Base-by-base conservation (phyloP, 2,797 vertebrate species). In the Paramormyrops hopkinsi region DNA sequence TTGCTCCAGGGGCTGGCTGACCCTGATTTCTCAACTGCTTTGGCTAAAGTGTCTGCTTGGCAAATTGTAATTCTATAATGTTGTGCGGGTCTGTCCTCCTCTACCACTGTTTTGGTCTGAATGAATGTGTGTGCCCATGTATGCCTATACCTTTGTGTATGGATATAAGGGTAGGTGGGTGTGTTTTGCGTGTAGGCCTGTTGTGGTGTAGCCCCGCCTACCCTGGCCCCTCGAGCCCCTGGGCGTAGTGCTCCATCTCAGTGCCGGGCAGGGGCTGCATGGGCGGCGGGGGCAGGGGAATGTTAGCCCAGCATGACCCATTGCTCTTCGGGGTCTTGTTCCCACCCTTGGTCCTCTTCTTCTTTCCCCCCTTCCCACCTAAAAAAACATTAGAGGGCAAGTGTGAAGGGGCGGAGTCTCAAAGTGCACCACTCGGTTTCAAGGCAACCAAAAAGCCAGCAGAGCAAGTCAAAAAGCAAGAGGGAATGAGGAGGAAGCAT, bases 341-440 rank as follows among this genome's bases (percentile, higher is more conserved):
- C 91, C 96, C 95, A 92, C 96, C 96, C 95, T 98, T 99, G 90
- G 91, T 96, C 95, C 98, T 99, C 96, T 98, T 99, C 95, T 98
- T 99, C 95, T 98, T 99, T n/a, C 97, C 97, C 92, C 95, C 96
- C 96, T 98, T 99, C 89, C 97, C 96, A 96, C 97, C 98, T 99
- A 94, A 59, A 94, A 53, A n/a, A 7, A 90, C 89, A 25, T 12
- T 14, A 41, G 73, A 6, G 14, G 37, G 6, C 17, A 19, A 44
- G 14, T n/a, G 44, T 11, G 2, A 22, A 44, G n/a, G n/a, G n/a
- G 48, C 25, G 29, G 65, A 29, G 37, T 44, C 73, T 79, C 17
- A n/a, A 59, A 87, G 17, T 9, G 12, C 53, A 44, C 51, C 14
- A 14, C 8, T 54, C 14, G 17, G 85, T 37, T 41, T 56, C 14